Evolutionary conservation across 2,113 vertebrate genomes (phyloP), one percentile per base, ranked within the genome.

Genomic region (Trichechus manatus): DNA sequence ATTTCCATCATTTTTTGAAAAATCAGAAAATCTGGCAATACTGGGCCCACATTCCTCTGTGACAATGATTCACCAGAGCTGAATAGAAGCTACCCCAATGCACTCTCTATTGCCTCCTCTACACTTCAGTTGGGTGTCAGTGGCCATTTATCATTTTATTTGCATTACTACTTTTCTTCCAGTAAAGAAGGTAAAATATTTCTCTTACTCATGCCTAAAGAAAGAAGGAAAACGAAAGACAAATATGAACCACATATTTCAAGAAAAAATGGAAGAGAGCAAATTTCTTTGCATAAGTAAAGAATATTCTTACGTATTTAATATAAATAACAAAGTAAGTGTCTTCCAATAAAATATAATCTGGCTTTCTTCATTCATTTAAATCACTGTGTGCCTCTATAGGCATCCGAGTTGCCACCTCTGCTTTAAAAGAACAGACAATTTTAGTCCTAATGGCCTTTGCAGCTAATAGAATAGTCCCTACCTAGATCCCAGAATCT

Each of bases 241-340:
- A 92, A 90, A 87, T 78, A 77, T 81, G 25, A 33, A 42, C 53
- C 9, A 78, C 5, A 33, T 64, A 88, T 59, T 81, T 93, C 47
- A 87, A 87, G 68, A 39, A 66, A 87, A 82, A 95, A 63, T 56
- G 9, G 50, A 75, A 11, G 72, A 85, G 39, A 70, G 23, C 27
- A 11, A 39, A 44, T 66, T 78, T 50, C 87, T 82, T 79, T n/a
- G n/a, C 42, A 74, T 23, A 96, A 80, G 31, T 36, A 1, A 94
- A 93, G 75, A 89, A 61, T 87, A 80, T 44, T 93, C 39, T 59
- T 79, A 66, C 80, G 22, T 92, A 78, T 33, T 92, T 68, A 70
- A 78, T 39, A 80, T 27, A 25, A 3, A 87, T 86, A 85, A 85
- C 29, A 83, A 82, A 91, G 23, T 33, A 82, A 91, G 23, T 33